These are phyloP conservation scores for Gambelia wislizenii DNA, from an alignment of 2,797 vertebrate genomes.

Conservation along the genomic window DNA sequence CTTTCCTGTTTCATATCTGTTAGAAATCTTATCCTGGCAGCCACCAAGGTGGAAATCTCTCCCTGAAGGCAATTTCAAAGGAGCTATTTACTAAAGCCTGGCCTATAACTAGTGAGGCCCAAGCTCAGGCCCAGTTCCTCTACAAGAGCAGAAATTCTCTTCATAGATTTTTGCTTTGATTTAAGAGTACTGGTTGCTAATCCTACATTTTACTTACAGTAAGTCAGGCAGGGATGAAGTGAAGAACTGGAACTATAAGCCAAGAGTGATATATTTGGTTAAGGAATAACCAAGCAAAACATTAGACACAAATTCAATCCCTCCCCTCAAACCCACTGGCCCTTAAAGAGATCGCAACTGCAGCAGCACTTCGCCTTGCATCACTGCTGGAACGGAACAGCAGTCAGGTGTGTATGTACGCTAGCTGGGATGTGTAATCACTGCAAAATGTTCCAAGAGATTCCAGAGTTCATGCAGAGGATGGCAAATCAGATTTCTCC, in stretches of 20 bases:
- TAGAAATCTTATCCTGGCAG: neutral
- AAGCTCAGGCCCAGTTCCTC: neutral
- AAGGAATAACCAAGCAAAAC: neutral
- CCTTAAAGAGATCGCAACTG: too few relatives aligned
- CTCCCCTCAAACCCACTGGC: too few relatives aligned
- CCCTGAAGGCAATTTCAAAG: too few relatives aligned
- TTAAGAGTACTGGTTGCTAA: neutral
- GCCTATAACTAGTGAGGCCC: neutral
- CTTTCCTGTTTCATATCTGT: neutral
- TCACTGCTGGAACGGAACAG: neutral
- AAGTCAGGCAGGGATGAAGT: neutral
- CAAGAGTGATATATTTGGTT: neutral
- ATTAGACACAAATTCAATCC: neutral
- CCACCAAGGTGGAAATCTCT: neutral
- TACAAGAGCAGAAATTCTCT: neutral
- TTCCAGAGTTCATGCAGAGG: constrained; percentile 12
- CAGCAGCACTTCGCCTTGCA: neutral
- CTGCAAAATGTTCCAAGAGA: constrained; percentile 12
- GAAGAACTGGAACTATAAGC: neutral
- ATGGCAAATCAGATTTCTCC: neutral
- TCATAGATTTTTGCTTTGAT: neutral
- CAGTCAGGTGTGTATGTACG: neutral
- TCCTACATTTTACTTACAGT: constrained; percentile 19
- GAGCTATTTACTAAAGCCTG: neutral
- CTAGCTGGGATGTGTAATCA: neutral